Evolutionary conservation across 1,140 invertebrate species (phyloP).

Genomic region (Ladona fulva): DNA sequence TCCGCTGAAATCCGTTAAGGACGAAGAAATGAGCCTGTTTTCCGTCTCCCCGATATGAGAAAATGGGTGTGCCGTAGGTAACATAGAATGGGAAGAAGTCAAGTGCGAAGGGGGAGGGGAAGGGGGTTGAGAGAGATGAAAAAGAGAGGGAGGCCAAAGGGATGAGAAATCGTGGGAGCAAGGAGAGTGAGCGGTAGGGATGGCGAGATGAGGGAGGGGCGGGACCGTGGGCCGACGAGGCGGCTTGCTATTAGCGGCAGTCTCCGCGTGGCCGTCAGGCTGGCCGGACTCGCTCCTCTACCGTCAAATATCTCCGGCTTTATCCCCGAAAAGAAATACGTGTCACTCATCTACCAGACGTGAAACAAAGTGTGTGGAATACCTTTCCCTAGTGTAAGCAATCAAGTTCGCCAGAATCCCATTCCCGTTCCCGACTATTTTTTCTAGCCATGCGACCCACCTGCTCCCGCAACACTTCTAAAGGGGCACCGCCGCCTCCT

Average conservation of each 20-base stretch:
- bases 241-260: not conserved
- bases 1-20: no score
- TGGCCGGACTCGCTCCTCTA: not conserved
- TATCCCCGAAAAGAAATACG: not conserved
- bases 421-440: not conserved
- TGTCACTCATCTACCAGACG: not conserved
- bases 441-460: not conserved
- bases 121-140: not conserved
- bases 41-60: no score
- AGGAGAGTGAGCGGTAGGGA: not conserved
- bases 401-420: not conserved
- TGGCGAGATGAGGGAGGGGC: not conserved
- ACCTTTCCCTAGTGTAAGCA: not conserved
- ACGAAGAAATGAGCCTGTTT: no score
- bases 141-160: not conserved
- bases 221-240: not conserved
- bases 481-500: not conserved
- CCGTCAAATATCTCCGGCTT: not conserved
- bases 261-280: not conserved
- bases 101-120: not conserved
- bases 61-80: no score
- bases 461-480: not conserved
- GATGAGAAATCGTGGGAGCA: not conserved
- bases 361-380: not conserved
- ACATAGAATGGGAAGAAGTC: not conserved